Base-by-base conservation (phyloP, 2,113 vertebrate genomes). In the Amblyornis subalaris region DNA sequence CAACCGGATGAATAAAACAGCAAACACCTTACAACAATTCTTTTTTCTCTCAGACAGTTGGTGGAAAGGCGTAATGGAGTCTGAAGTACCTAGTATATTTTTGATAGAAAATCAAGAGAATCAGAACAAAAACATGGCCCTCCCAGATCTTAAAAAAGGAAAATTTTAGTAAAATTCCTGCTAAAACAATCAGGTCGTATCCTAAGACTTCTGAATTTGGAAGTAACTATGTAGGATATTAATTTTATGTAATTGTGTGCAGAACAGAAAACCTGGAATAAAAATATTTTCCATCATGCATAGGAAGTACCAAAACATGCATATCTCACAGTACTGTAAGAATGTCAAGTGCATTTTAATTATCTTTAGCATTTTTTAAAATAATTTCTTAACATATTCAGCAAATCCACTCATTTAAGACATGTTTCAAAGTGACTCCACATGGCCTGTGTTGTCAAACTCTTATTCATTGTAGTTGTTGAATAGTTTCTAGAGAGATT, bases 311-410 rank as follows among this genome's bases (percentile, higher is more conserved):
- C 10, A 22, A 57, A 64, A 40, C 5, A 40, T 8, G 2, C 8
- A 23, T 20, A 53, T 4, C 6, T 81, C 9, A 12, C 18, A 55
- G 13, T 26, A 21, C 10, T 53, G 8, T 0, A 3, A 33, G 12
- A 85, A 75, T 58, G 22, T 90, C 10, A 85, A 42, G 15, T 31
- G 10, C 1, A 29, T 38, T 38, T 73, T 54, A 79, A 75, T 66
- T 42, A 2, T 31, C 50, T 57, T 35, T 3, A 15, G 29, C 2
- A 12, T 9, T 1, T 48, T 40, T 7, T 1, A 55, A 18, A 48
- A 25, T 7, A 57, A 65, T 53, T 83, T 79, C 45, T 76, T 65
- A 40, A 33, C 2, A 0, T 42, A 36, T 19, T 72, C 16, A 70
- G 2, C 4, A 17, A 23, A 90, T 26, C 9, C 13, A 7, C 21